These are phyloP conservation scores for Ips nitidus DNA, from an alignment of 1,140 invertebrate genomes.

Conservation along the genomic window DNA sequence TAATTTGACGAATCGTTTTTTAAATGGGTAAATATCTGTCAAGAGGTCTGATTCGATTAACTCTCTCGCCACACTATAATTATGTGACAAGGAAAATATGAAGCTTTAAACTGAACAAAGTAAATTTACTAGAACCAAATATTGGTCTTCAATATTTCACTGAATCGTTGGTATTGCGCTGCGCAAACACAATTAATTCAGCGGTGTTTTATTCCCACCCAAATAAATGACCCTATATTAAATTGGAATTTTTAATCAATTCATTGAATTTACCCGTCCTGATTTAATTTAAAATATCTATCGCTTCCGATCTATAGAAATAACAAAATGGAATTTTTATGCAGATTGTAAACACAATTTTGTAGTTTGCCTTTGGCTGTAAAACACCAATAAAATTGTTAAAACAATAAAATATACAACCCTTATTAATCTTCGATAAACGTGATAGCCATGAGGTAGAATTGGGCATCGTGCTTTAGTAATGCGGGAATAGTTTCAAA, in stretches of 20 bases:
- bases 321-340: no score
- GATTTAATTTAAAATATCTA: no score
- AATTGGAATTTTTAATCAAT: conserved; percentile 16
- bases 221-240: conserved; percentile 14
- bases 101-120: neutral
- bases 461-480: conserved; percentile 3
- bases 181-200: conserved; percentile 10
- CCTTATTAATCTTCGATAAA: conserved; percentile 1
- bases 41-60: no score
- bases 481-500: no score
- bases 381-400: no score
- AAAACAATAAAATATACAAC: neutral
- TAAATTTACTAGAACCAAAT: conserved; percentile 14
- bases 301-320: no score
- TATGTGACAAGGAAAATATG: no score
- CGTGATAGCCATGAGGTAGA: conserved; percentile 19
- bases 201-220: conserved; percentile 5
- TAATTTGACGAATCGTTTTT: no score
- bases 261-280: neutral
- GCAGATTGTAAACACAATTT: no score
- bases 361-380: no score
- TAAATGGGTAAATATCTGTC: no score
- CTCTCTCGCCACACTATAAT: no score
- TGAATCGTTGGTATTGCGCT: conserved; percentile 1
- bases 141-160: conserved; percentile 12